Evolutionary conservation across 2,888 invertebrate species (phyloP).

Genomic region (Macrosiphum euphorbiae): DNA sequence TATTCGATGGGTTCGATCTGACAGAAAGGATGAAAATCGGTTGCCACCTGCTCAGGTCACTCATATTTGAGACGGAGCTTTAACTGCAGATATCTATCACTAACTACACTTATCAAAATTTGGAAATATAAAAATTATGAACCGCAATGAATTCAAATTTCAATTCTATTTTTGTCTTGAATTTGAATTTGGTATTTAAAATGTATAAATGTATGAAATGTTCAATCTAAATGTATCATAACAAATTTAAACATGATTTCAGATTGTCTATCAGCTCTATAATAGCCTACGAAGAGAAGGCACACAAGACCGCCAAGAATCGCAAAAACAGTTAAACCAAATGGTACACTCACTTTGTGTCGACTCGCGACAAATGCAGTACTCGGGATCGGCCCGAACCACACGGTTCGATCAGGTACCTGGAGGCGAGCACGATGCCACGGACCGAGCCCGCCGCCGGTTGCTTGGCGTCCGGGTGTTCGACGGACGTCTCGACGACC

Average conservation of each 20-base stretch:
- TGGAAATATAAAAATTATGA: too few relatives aligned
- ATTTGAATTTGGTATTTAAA: neutral
- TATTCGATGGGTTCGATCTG: too few relatives aligned
- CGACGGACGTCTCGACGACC: constrained; percentile 89
- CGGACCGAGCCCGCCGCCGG: constrained; percentile 80
- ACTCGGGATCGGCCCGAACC: constrained; percentile 90
- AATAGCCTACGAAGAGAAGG: neutral
- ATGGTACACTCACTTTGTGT: constrained; percentile 82
- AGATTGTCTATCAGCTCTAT: neutral
- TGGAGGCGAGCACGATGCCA: constrained; percentile 89
- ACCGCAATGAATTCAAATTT: too few relatives aligned
- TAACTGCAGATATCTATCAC: too few relatives aligned
- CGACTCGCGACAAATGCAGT: constrained; percentile 90
- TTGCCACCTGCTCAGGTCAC: too few relatives aligned
- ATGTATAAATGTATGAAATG: neutral
- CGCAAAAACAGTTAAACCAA: constrained; percentile 64
- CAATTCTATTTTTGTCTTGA: too few relatives aligned
- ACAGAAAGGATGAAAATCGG: too few relatives aligned
- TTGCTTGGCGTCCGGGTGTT: constrained; percentile 80
- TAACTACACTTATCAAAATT: too few relatives aligned
- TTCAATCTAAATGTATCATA: too few relatives aligned
- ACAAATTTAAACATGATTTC: neutral
- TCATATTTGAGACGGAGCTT: too few relatives aligned
- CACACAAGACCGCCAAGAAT: neutral
- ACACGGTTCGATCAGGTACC: constrained; percentile 94